Evolutionary conservation across 53 echinoderm and acorn worm species (phyloP), one percentile per base, ranked within the genome.

Genomic region (Antedon mediterranea): DNA sequence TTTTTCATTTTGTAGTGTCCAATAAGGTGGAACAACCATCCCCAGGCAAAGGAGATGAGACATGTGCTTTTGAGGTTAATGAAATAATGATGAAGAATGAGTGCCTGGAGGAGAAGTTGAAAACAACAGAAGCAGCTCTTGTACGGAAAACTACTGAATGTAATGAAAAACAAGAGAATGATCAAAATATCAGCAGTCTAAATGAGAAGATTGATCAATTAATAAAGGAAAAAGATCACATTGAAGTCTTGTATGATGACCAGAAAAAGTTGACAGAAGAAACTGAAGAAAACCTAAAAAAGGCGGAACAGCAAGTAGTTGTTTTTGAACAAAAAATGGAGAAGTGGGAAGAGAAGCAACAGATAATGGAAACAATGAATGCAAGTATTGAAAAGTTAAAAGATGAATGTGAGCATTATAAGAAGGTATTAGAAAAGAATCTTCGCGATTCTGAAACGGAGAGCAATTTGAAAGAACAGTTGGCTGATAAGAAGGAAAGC

Each of bases 391-490:
- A 72, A 32, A 73, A 72, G 4, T 31, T 78, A 43, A 13, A 72
- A 42, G 83, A 32, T n/a, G 71, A 72, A 30, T 18, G 34, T 27
- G 71, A 86, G 79, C 18, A 75, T 57, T n/a, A 31, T 34, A 73
- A 57, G 11, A 43, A 44, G 33, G 30, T 42, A 20, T 43, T 73
- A 0, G 41, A 26, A n/a, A 20, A 81, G 30, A 70, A 75, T 32
- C 23, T 71, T 29, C 75, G 77, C 23, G 28, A 71, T 26, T 29
- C 30, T 32, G 76, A 77, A 43, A 30, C 43, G 0, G 76, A 75
- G 2, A 28, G 74, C 41, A 76, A 77, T 18, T 72, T 81, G 30
- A 20, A 41, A 0, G 18, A 73, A 71, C 82, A 32, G 26, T 76
- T 33, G 4, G 32, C 15, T 20, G 76, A 33, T 33, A 28, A 79